These are phyloP conservation scores for Zapus hudsonius DNA, from an alignment of 2,113 vertebrate genomes.

Conservation along the genomic window DNA sequence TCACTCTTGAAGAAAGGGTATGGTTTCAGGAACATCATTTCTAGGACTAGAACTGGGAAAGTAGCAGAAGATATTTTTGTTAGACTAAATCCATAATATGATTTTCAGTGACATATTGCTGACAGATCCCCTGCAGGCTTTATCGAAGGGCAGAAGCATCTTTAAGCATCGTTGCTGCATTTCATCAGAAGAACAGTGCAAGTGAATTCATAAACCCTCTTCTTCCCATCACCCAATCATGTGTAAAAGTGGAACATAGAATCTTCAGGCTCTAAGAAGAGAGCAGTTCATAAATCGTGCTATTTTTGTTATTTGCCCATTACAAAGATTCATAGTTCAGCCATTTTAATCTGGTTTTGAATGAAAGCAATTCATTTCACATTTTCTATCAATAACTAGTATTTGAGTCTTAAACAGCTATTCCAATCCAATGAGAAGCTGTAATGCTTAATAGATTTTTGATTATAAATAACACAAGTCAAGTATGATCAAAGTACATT, in stretches of 20 bases:
- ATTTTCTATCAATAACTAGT: not conserved
- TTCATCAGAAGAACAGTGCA: not conserved
- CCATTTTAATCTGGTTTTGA: not conserved
- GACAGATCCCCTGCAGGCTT: not conserved
- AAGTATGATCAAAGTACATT: not conserved
- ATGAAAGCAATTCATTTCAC: not conserved
- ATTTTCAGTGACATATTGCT: conserved; percentile 23
- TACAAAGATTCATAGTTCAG: not conserved
- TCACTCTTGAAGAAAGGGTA: not conserved
- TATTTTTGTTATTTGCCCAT: not conserved
- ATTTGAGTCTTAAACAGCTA: not conserved
- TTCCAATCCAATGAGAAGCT: not conserved
- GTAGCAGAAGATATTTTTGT: conserved; percentile 55
- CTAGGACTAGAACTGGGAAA: conserved; percentile 53
- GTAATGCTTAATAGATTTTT: not conserved
- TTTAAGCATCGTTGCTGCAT: conserved; percentile 10
- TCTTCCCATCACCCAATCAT: not conserved
- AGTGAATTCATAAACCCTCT: not conserved
- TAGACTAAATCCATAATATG: conserved; percentile 35
- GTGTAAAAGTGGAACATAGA: not conserved
- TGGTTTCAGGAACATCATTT: conserved; percentile 52
- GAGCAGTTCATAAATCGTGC: not conserved
- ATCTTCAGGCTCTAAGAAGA: not conserved
- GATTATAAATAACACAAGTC: not conserved
- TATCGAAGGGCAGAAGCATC: not conserved